Evolutionary conservation across 2,888 invertebrate genomes (phyloP), one percentile per base, ranked within the genome.

Genomic region (Diachrysia chrysitis): DNA sequence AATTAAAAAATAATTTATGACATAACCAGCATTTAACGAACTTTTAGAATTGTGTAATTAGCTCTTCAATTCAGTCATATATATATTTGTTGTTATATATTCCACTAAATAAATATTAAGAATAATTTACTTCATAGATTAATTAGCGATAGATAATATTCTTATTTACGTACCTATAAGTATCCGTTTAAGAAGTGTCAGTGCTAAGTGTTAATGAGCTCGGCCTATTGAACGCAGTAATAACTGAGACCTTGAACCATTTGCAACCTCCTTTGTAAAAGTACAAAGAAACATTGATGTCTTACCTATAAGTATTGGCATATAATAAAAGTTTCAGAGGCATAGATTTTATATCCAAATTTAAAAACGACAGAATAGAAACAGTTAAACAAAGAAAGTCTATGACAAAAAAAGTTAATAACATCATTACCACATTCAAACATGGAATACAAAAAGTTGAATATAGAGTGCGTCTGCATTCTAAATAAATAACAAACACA

Each of bases 401-500:
- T 73, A 61, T 68, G 65, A 70, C 69, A 72, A 58, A 63, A 66
- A 71, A 73, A 63, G 79, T 76, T 69, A 75, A 73, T 82, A 73
- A 73, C 68, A 59, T 78, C 72, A 76, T 82, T 74, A 75, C 67
- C 70, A 71, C 78, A 73, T 78, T 73, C 76, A 66, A 79, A 76
- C 76, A 71, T 79, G 76, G 69, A 79, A 73, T 61, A 71, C 65
- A 80, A 84, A 77, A 74, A 82, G 81, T 82, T 82, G 70, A 83
- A 83, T 81, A 76, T 71, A 71, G 66, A 81, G 81, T 76, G 78
- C 71, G 69, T 65, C 73, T 81, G 76, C 83, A 81, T 83, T 78
- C 75, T 76, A 79, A 82, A 80, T 77, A 68, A 63, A 71, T 74
- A 82, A 78, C 72, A 80, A 82, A 81, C 79, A 82, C 76, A 79